Percentiles rank a stretch among this genome's conserved stretches.
Conservation (phyloP, 1,140 invertebrate genomes). For the Drosophila bocqueti region DNA sequence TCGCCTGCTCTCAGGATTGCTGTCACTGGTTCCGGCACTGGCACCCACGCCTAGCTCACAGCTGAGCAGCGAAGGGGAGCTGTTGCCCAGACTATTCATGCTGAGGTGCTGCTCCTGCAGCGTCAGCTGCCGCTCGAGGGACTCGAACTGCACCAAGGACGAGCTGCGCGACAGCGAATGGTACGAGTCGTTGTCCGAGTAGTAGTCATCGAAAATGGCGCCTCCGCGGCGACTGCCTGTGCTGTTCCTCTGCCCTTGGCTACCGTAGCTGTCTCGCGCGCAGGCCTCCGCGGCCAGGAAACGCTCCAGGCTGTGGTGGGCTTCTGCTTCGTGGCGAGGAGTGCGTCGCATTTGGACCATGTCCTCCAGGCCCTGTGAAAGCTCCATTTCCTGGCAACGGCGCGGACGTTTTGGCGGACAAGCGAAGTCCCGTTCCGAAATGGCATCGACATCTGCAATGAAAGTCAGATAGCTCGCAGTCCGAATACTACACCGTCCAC, state of each 20-base stretch:
- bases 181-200: constrained; percentile 86
- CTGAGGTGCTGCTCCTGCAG: constrained; percentile 75
- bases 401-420: constrained; percentile 92
- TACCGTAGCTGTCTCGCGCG: constrained; percentile 64
- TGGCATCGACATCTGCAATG: constrained; percentile 86
- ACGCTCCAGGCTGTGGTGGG: constrained; percentile 68
- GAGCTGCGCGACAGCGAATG: constrained; percentile 89
- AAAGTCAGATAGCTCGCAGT: not conserved
- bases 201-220: constrained; percentile 80
- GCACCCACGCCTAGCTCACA: constrained; percentile 71
- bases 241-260: constrained; percentile 63
- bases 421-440: constrained; percentile 91
- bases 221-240: constrained; percentile 62
- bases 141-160: constrained; percentile 92
- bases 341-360: constrained; percentile 65
- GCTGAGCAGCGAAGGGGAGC: constrained; percentile 85
- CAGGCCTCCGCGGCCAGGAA: constrained; percentile 62
- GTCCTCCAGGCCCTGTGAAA: constrained; percentile 59
- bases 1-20: constrained; percentile 69
- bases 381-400: constrained; percentile 85
- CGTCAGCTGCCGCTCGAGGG: constrained; percentile 85
- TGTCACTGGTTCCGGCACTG: constrained; percentile 63
- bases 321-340: constrained; percentile 48
- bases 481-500: not conserved
- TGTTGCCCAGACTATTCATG: constrained; percentile 72